Conservation (phyloP, 2,113 vertebrate genomes). For the Corythoichthys intestinalis region DNA sequence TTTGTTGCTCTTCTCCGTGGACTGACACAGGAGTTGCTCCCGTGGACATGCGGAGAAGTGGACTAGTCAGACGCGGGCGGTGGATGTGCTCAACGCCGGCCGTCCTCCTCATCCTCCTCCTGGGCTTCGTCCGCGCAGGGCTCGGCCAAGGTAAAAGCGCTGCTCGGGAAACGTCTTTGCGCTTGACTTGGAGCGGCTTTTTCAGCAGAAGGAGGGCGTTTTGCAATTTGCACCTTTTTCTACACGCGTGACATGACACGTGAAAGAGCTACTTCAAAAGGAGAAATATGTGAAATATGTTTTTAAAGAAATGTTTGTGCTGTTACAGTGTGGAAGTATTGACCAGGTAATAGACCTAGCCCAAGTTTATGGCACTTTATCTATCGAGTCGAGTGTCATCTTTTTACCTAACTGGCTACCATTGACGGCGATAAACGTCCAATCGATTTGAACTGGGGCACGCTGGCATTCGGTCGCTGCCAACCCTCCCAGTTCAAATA, state of each 20-base stretch:
- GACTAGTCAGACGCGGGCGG: slow-evolving; percentile 72
- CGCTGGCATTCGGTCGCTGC: too few species aligned
- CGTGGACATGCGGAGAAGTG: slow-evolving; percentile 79
- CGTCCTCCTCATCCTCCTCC: slow-evolving; percentile 71
- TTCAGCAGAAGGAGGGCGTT: not conserved
- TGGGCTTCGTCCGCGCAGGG: slow-evolving; percentile 72
- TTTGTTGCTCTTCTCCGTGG: slow-evolving; percentile 27
- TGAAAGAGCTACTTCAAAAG: not conserved
- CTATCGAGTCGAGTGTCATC: not conserved
- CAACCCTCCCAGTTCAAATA: too few species aligned
- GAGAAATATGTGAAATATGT: not conserved
- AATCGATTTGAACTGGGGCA: too few species aligned
- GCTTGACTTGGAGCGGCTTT: not conserved
- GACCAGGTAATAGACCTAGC: not conserved
- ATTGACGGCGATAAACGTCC: too few species aligned
- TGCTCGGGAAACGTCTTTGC: not conserved
- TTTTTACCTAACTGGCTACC: not conserved
- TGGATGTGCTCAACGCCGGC: slow-evolving; percentile 80
- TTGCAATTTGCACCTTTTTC: not conserved
- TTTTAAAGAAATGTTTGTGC: not conserved
- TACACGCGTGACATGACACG: not conserved
- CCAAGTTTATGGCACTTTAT: not conserved
- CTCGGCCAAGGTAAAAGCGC: slow-evolving; percentile 82
- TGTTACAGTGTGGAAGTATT: not conserved
- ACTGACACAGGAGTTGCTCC: slow-evolving; percentile 49